Evolutionary conservation across 2,888 invertebrate species (phyloP).

Genomic region (Dryobota labecula): DNA sequence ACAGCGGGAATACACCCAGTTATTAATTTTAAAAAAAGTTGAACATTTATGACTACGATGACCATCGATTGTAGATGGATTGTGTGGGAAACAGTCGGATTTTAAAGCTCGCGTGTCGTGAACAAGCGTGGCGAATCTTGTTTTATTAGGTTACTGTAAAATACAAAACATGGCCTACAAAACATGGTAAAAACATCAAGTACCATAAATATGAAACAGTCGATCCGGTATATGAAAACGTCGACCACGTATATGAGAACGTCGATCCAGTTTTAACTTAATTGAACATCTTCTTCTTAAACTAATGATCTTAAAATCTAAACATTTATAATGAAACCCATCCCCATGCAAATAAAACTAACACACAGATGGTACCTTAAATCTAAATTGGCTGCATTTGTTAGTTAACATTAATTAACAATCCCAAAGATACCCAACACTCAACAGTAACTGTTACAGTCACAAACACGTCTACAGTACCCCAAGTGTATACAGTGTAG

Average conservation of each 20-base stretch:
- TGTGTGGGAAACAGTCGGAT: conserved; percentile 51
- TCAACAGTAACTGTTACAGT: conserved; percentile 50
- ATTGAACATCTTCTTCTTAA: conserved; percentile 1
- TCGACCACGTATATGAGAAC: background rate
- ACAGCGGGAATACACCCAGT: too few species aligned
- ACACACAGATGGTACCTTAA: conserved; percentile 47
- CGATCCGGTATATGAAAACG: background rate
- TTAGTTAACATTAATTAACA: conserved; percentile 30
- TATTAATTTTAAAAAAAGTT: conserved; percentile 31
- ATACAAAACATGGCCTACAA: conserved; percentile 32
- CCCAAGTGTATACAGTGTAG: conserved; percentile 38
- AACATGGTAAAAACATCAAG: conserved; percentile 17
- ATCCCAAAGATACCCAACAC: conserved; percentile 42
- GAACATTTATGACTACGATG: conserved; percentile 29
- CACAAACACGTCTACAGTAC: conserved; percentile 62
- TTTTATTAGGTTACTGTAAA: conserved; percentile 51
- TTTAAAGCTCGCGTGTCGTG: conserved; percentile 65
- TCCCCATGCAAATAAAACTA: conserved; percentile 53
- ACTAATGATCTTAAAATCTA: conserved; percentile 44
- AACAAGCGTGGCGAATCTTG: conserved; percentile 53
- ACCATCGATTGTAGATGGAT: conserved; percentile 61
- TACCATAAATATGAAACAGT: background rate
- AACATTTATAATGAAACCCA: conserved; percentile 45
- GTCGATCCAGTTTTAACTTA: background rate
- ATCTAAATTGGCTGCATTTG: conserved; percentile 42